Evolutionary conservation across 2,113 vertebrate species (phyloP).

Genomic region (Lampris incognitus): DNA sequence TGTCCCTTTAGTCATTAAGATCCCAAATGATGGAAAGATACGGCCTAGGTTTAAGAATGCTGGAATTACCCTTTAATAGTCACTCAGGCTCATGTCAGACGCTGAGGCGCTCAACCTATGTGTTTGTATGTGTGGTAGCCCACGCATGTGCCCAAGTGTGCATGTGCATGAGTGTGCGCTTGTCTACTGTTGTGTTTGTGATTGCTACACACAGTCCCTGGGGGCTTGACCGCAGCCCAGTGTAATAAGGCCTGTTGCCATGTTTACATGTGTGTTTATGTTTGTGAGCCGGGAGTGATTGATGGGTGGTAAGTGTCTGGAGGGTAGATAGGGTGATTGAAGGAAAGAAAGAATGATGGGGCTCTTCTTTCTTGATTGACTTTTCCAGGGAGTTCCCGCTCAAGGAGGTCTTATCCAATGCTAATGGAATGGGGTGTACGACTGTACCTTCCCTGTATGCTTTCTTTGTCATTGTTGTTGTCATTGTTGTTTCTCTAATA

Average conservation of each 20-base stretch:
- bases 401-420: conserved; percentile 13
- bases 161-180: not conserved
- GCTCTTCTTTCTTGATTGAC: conserved; percentile 43
- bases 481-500: not conserved
- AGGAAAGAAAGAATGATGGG: conserved; percentile 35
- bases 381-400: conserved; percentile 41
- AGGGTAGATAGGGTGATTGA: conserved; percentile 41
- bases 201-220: conserved; percentile 28
- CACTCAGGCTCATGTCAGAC: conserved; percentile 2
- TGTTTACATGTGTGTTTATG: conserved; percentile 69
- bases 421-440: conserved; percentile 38
- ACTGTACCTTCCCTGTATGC: conserved; percentile 13
- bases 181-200: not conserved
- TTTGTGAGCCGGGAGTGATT: conserved; percentile 56
- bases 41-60: too few species aligned
- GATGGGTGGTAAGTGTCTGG: conserved; percentile 60
- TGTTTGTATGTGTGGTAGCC: not conserved
- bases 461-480: not conserved
- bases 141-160: not conserved
- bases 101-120: conserved; percentile 18
- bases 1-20: too few species aligned
- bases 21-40: too few species aligned
- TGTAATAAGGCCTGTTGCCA: conserved; percentile 56
- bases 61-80: too few species aligned
- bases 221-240: conserved; percentile 38